Evolutionary conservation across 2,113 vertebrate genomes (phyloP).

Genomic region (Pelobates fuscus): DNA sequence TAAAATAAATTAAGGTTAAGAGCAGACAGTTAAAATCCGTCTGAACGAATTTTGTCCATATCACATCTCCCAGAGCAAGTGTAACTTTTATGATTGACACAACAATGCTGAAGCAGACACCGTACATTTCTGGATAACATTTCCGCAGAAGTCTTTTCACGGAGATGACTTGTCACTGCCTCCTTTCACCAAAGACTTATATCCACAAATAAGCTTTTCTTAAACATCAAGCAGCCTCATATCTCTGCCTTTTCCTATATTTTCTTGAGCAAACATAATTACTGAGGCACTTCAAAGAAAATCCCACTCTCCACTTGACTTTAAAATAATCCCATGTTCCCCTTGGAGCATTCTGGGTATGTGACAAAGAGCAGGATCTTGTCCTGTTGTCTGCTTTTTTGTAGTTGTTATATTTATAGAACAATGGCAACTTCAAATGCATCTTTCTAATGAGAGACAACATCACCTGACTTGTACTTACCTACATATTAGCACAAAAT

Average conservation of each 20-base stretch:
- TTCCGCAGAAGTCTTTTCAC: constrained; percentile 48
- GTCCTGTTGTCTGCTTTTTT: constrained; percentile 43
- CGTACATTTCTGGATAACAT: constrained; percentile 50
- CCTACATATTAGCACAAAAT: constrained; percentile 34
- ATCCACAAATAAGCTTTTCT: constrained; percentile 52
- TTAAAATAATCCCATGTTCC: constrained; percentile 10
- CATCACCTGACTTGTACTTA: constrained; percentile 21
- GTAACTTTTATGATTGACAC: constrained; percentile 51
- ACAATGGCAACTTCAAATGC: constrained; percentile 31
- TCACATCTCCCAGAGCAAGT: constrained; percentile 48
- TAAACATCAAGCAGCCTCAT: constrained; percentile 50
- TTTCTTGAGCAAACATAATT: constrained; percentile 26
- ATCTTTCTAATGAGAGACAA: constrained; percentile 22
- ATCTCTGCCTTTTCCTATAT: constrained; percentile 49
- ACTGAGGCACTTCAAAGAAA: not conserved
- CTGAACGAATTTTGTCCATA: constrained; percentile 47
- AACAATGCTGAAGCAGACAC: constrained; percentile 49
- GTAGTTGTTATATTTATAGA: constrained; percentile 31
- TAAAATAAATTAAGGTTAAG: constrained; percentile 41
- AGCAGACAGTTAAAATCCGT: constrained; percentile 41
- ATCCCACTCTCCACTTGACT: not conserved
- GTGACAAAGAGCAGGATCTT: constrained; percentile 20
- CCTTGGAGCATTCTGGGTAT: constrained; percentile 35
- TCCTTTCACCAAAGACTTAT: constrained; percentile 51
- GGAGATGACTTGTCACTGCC: constrained; percentile 49